Conservation (phyloP, 2,888 invertebrate genomes). For the Sicus ferrugineus region DNA sequence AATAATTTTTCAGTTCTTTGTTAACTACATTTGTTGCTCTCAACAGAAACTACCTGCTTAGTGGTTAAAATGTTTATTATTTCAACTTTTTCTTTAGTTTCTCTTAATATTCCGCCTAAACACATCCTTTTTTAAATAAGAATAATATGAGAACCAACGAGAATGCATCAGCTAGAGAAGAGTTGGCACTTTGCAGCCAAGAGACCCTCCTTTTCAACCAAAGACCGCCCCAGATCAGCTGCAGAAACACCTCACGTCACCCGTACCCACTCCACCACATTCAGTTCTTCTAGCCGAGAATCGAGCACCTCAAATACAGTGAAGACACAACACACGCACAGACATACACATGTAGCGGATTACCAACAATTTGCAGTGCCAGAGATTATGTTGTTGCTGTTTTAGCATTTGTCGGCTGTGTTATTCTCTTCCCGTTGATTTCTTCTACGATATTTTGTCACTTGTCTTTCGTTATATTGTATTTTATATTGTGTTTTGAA, state of each 20-base stretch:
- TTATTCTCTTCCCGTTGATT: background rate
- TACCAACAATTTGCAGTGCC: slow-evolving; percentile 30
- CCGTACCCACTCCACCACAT: background rate
- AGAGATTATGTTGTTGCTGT: slow-evolving; percentile 19
- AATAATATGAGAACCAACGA: slow-evolving; percentile 64
- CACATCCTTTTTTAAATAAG: slow-evolving; percentile 64
- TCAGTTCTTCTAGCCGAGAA: background rate
- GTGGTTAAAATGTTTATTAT: slow-evolving; percentile 45
- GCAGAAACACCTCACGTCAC: background rate
- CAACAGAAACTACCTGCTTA: slow-evolving; percentile 32
- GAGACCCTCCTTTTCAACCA: background rate
- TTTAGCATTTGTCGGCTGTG: background rate
- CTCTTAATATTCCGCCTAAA: slow-evolving; percentile 63
- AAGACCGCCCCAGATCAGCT: background rate
- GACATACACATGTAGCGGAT: slow-evolving; percentile 21
- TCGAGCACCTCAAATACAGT: slow-evolving; percentile 5
- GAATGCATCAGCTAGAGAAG: slow-evolving; percentile 36
- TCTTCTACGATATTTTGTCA: background rate
- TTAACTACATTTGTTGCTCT: slow-evolving; percentile 38
- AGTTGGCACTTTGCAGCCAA: slow-evolving; percentile 19
- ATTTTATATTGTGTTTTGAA: background rate
- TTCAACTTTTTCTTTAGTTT: slow-evolving; percentile 46
- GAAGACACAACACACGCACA: slow-evolving; percentile 24
- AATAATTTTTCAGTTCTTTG: slow-evolving; percentile 38
- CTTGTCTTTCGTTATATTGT: background rate